Percentiles rank a stretch among this genome's conserved stretches.
Evolutionary conservation across 2,113 vertebrate genomes (phyloP).

Genomic region (Empidonax traillii): DNA sequence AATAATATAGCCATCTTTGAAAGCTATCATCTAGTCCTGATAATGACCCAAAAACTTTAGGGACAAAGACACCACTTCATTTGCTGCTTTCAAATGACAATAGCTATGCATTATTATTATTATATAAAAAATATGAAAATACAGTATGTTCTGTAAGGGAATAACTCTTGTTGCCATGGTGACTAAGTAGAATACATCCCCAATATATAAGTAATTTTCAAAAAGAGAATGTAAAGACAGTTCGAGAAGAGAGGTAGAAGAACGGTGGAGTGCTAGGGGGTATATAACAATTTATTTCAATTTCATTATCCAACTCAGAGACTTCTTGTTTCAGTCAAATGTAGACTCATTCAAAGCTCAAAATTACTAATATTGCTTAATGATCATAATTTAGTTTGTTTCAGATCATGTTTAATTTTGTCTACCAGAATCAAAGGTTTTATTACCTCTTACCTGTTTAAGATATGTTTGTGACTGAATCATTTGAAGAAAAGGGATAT

Average conservation of each 20-base stretch:
- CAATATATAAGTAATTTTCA: neutral
- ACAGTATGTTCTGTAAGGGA: neutral
- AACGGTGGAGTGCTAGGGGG: neutral
- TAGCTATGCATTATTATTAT: neutral
- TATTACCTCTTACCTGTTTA: neutral
- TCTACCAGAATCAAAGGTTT: neutral
- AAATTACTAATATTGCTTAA: neutral
- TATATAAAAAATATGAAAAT: neutral
- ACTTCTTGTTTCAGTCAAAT: neutral
- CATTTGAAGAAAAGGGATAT: neutral
- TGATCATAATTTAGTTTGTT: neutral
- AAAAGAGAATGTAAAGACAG: neutral
- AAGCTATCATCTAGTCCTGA: neutral
- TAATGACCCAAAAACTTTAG: conserved; percentile 10
- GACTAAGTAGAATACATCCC: conserved; percentile 3
- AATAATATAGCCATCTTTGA: neutral
- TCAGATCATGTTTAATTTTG: neutral
- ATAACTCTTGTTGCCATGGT: conserved; percentile 46
- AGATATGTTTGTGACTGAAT: neutral
- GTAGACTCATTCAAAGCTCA: neutral
- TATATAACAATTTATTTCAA: neutral
- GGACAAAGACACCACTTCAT: neutral
- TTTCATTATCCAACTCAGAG: neutral
- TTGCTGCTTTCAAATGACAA: conserved; percentile 21
- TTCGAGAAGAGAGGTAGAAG: neutral